phyloP scores from a whole-genome alignment of 2,888 invertebrate species.

The Strigamia maritima region DNA sequence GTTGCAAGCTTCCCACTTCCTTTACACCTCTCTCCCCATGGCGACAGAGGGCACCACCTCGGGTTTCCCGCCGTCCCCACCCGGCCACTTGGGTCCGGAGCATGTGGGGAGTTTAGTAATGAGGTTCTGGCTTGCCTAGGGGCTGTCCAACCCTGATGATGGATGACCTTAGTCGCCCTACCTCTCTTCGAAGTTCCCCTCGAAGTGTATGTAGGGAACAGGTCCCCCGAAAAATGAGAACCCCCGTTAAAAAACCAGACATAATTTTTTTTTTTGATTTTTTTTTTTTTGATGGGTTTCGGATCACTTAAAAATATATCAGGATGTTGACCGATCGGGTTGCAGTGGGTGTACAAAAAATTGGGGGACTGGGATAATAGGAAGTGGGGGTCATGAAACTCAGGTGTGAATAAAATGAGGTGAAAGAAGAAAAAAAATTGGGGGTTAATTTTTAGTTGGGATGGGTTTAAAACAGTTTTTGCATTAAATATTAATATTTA shows the following conservation, averaged over 20 bases:
- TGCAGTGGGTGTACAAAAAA: too few relatives aligned
- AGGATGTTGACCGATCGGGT: conserved; percentile 10
- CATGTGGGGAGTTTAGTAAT: conserved; percentile 16
- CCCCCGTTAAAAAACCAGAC: conserved; percentile 10
- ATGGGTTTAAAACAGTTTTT: background rate
- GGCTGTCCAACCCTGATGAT: conserved; percentile 14
- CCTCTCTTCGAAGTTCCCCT: background rate
- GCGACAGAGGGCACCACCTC: conserved; percentile 6
- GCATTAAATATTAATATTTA: too few relatives aligned
- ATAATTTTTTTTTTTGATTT: background rate
- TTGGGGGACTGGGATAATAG: background rate
- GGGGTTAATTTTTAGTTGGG: background rate
- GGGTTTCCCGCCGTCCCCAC: conserved; percentile 18
- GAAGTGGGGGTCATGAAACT: background rate
- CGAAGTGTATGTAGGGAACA: background rate
- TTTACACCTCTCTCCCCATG: conserved; percentile 21
- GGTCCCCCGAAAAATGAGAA: background rate
- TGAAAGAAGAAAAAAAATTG: background rate
- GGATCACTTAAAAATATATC: conserved; percentile 1
- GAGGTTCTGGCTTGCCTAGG: background rate
- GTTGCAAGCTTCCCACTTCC: background rate
- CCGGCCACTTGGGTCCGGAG: conserved; percentile 18
- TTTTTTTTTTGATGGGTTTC: background rate
- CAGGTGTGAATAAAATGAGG: background rate
- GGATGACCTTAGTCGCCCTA: conserved; percentile 1